Evolutionary conservation across 2,113 vertebrate species (phyloP), one percentile per base, ranked within the genome.

Genomic region (Mola mola): DNA sequence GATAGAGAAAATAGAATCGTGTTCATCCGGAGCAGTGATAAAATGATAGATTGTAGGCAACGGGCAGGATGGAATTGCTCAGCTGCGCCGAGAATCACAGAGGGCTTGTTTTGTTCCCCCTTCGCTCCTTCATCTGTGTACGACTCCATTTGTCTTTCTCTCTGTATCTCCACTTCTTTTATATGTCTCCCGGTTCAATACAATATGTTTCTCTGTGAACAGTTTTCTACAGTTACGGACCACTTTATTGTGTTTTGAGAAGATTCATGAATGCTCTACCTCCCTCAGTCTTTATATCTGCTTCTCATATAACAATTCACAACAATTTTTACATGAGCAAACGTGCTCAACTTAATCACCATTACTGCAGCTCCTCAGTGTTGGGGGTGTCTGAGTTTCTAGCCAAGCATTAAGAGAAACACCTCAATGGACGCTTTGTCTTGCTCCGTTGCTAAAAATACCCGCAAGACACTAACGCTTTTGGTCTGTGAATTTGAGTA

Each of bases 291-390:
- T 29, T 5, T n/a, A 29, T 9, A 7, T 7, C 37, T 59, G 49
- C 42, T 58, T 57, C 49, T 69, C 50, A 75, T 82, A 81, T 75
- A 63, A 7, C 28, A 29, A 5, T 29, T 29, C 28, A 7, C 28
- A 29, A 9, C 28, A 29, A 29, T 29, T 7, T 29, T n/a, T n/a
- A n/a, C n/a, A n/a, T n/a, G n/a, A n/a, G 28, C 28, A 2, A 29
- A 29, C 28, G 28, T 80, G 72, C 58, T 55, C 17, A 52, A 70
- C 81, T 90, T 90, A 69, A 87, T 88, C 75, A 82, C 69, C 62
- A 67, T 79, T 82, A 84, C 65, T 77, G 63, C 72, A 41, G 61
- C 53, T 43, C 11, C 64, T 43, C 6, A 36, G 33, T 9, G 28
- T 1, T 16, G n/a, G 5, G 76, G 72, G 61, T 76, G 75, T 75